A percentile compares a stretch with the other conserved stretches of the same genome.
phyloP scores from a whole-genome alignment of 35 echinoderm and acorn worm species.

The Diadema setosum region DNA sequence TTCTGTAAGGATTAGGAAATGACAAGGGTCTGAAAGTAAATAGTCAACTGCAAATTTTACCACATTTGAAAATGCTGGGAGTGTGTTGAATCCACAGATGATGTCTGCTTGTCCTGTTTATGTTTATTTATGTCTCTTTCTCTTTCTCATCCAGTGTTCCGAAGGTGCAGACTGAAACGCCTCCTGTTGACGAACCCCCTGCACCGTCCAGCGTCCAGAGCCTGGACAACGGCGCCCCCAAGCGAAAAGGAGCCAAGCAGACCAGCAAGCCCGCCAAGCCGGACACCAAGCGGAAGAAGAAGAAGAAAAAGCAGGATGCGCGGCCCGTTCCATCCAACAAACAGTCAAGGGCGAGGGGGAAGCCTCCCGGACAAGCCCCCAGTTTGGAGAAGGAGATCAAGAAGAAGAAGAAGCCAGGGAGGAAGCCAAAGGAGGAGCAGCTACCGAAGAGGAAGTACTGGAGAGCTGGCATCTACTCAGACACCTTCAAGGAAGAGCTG shows the following conservation, averaged over 20 bases:
- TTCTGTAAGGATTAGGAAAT: no score
- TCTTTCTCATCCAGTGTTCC: not conserved
- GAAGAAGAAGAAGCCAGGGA: not conserved
- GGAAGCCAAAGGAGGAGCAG: conserved; percentile 23
- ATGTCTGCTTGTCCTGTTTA: no score
- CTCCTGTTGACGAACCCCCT: not conserved
- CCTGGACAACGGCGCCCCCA: not conserved
- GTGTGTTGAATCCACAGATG: no score
- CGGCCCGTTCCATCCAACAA: not conserved
- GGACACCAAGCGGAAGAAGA: not conserved
- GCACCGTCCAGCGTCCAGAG: not conserved
- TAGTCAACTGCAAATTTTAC: no score
- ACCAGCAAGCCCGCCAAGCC: not conserved
- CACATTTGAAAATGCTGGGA: no score
- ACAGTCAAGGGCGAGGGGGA: not conserved
- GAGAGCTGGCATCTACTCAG: conserved; percentile 95
- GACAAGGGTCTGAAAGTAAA: no score
- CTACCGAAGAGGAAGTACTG: conserved; percentile 81
- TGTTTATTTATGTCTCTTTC: no score
- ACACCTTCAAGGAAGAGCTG: conserved; percentile 82
- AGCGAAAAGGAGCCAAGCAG: not conserved
- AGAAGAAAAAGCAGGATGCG: not conserved
- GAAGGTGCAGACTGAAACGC: conserved; percentile 6
- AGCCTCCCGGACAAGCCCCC: not conserved
- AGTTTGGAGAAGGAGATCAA: conserved; percentile 1